These are phyloP conservation scores for Conchocele bisecta DNA, from an alignment of 2,888 invertebrate species.

Conservation along the genomic window DNA sequence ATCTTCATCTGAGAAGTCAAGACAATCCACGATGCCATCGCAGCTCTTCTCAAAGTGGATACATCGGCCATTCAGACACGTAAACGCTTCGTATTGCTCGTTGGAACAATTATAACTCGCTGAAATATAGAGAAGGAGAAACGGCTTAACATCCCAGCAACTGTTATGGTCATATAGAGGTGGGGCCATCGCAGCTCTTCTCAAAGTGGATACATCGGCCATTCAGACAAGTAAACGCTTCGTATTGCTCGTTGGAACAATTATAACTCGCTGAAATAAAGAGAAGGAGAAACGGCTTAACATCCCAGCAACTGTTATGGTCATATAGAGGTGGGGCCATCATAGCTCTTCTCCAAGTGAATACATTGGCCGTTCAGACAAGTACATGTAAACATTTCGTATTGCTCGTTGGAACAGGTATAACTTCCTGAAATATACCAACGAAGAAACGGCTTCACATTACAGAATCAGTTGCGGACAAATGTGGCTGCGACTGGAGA, in stretches of 20 bases:
- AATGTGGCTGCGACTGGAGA: no score
- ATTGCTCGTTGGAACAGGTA: conserved; percentile 67
- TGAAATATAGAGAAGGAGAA: conserved; percentile 23
- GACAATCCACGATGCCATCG: conserved; percentile 86
- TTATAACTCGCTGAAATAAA: conserved; percentile 43
- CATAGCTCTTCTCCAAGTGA: conserved; percentile 86
- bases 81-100: conserved; percentile 83
- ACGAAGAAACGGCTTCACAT: background rate
- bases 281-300: background rate
- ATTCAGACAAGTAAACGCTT: conserved; percentile 88
- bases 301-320: background rate
- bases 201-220: conserved; percentile 87
- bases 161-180: no score
- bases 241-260: conserved; percentile 67
- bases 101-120: conserved; percentile 68
- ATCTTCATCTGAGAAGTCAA: conserved; percentile 83
- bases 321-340: no score
- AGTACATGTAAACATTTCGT: conserved; percentile 85
- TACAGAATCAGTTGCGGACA: background rate
- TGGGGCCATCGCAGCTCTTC: conserved; percentile 87
- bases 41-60: conserved; percentile 86
- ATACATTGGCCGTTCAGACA: conserved; percentile 89
- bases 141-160: background rate
- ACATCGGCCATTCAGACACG: conserved; percentile 89
- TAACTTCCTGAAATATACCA: conserved; percentile 36